Evolutionary conservation across 2,113 vertebrate genomes (phyloP).

Genomic region (Halcyon senegalensis): DNA sequence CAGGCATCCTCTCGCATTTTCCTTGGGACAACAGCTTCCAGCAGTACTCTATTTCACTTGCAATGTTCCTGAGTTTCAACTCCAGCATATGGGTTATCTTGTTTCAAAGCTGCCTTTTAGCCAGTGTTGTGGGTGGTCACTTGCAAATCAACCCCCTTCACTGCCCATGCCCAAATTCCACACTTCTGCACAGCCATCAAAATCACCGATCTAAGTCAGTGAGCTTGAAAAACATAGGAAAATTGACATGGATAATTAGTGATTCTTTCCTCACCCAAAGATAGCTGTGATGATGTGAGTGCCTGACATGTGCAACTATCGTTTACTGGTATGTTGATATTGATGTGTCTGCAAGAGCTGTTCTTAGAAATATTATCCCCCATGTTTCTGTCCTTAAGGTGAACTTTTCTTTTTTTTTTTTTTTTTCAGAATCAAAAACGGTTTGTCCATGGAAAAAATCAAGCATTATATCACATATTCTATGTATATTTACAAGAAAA

Average conservation of each 20-base stretch:
- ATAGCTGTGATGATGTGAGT: not conserved
- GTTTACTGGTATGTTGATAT: not conserved
- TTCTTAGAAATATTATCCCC: not conserved
- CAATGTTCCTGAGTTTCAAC: not conserved
- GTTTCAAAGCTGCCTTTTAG: not conserved
- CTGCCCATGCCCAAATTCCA: not conserved
- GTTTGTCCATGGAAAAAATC: not conserved
- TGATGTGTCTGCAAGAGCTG: not conserved
- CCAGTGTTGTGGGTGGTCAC: not conserved
- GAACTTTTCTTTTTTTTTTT: not conserved
- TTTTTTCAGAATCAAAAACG: not conserved
- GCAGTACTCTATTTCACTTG: not conserved
- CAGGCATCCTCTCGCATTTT: not conserved
- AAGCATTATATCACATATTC: not conserved
- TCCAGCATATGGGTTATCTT: not conserved
- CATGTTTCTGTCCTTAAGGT: not conserved
- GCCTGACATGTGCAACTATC: not conserved
- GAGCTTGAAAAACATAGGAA: not conserved
- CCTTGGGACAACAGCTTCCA: not conserved
- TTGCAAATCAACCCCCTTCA: not conserved
- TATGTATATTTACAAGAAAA: not conserved
- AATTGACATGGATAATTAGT: not conserved
- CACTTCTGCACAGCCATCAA: not conserved
- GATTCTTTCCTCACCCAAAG: not conserved
- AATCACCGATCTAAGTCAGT: not conserved